Percentiles rank a stretch among this genome's conserved stretches.
These are phyloP conservation scores for Vannuccia rotundouncinata DNA, from an alignment of 2,888 invertebrate genomes.

Conservation along the genomic window DNA sequence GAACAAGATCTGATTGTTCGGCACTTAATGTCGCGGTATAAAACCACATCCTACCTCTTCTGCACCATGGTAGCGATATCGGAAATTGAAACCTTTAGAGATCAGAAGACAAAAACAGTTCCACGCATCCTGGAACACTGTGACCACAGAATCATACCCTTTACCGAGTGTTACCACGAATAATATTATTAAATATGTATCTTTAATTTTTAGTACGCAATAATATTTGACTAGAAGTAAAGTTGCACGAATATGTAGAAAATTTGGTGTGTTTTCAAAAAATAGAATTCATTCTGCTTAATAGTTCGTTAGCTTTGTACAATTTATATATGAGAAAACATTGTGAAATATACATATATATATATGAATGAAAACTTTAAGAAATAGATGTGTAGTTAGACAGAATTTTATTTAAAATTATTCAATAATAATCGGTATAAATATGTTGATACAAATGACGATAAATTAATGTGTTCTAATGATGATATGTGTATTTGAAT, in stretches of 20 bases:
- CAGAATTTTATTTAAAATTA: too few species aligned
- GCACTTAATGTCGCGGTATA: not conserved
- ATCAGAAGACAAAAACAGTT: not conserved
- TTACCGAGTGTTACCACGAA: not conserved
- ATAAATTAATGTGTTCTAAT: not conserved
- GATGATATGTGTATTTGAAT: not conserved
- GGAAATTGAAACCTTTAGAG: conserved; percentile 12
- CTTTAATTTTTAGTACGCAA: too few species aligned
- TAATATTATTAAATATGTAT: not conserved
- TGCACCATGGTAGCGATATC: conserved; percentile 28
- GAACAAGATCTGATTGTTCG: conserved; percentile 18
- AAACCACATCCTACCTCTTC: not conserved
- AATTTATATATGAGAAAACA: too few species aligned
- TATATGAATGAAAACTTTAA: too few species aligned
- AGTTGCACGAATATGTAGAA: too few species aligned
- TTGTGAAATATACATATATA: too few species aligned
- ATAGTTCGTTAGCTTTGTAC: too few species aligned
- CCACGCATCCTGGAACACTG: conserved; percentile 5
- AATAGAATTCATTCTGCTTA: too few species aligned
- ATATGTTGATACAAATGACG: not conserved
- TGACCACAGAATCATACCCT: not conserved
- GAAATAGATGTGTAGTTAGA: too few species aligned
- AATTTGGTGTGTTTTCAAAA: too few species aligned
- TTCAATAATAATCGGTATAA: not conserved
- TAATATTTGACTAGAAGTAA: too few species aligned